These are phyloP conservation scores for Pantelozetes paolii DNA, from an alignment of 2,888 invertebrate genomes.

Conservation along the genomic window DNA sequence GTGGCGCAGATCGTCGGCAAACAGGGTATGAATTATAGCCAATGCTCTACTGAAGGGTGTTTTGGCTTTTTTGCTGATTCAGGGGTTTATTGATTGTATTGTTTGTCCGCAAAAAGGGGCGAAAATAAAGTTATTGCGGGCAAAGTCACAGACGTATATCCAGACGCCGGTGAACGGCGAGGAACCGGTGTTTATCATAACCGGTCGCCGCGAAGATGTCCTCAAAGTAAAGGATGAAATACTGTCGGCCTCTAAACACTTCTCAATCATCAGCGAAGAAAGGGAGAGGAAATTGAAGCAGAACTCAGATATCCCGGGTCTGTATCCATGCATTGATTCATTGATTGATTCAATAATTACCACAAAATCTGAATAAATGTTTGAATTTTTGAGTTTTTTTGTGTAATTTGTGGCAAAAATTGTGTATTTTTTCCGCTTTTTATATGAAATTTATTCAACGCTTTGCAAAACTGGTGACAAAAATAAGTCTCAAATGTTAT, in stretches of 20 bases:
- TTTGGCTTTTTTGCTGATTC: background rate
- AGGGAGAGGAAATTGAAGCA: background rate
- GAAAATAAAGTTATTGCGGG: conserved; percentile 36
- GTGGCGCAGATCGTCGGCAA: conserved; percentile 41
- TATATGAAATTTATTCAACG: too few species aligned
- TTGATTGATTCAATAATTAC: too few species aligned
- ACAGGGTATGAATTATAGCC: conserved; percentile 35
- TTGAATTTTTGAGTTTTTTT: background rate
- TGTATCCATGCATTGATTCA: background rate
- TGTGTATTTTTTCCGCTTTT: too few species aligned
- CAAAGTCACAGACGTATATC: conserved; percentile 33
- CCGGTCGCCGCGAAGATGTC: conserved; percentile 35
- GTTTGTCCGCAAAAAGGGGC: too few species aligned
- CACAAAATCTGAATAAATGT: too few species aligned
- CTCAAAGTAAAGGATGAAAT: conserved; percentile 31
- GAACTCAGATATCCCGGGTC: conserved; percentile 20
- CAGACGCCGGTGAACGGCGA: conserved; percentile 40
- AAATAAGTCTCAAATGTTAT: too few species aligned
- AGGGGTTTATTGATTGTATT: background rate
- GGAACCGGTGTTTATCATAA: conserved; percentile 39
- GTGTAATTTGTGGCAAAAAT: too few species aligned
- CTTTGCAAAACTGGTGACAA: too few species aligned
- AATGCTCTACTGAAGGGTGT: background rate
- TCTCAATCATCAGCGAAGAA: conserved; percentile 8
- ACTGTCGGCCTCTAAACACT: conserved; percentile 28